Percentiles rank a stretch among this genome's conserved stretches.
These are phyloP conservation scores for Dermatophagoides farinae DNA, from an alignment of 1,140 invertebrate genomes.

Conservation along the genomic window DNA sequence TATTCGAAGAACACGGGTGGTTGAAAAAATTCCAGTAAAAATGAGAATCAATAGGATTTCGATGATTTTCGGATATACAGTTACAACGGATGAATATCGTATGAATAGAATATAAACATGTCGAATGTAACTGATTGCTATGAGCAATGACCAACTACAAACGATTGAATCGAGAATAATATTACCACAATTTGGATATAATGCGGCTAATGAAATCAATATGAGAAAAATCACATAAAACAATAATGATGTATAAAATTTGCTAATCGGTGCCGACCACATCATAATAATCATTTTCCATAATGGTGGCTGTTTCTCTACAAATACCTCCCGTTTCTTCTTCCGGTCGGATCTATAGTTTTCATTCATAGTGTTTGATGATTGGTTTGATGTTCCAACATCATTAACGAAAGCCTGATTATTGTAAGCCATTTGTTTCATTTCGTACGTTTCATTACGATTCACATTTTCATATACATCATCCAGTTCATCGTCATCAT, in stretches of 20 bases:
- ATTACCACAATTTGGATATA: constrained; percentile 29
- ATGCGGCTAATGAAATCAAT: constrained; percentile 25
- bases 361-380: constrained; percentile 11
- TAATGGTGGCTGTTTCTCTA: constrained; percentile 16
- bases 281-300: constrained; percentile 22
- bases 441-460: not conserved
- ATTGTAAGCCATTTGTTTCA: not conserved
- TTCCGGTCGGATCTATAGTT: no score
- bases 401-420: not conserved
- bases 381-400: not conserved
- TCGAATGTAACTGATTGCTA: constrained; percentile 5
- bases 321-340: constrained; percentile 12
- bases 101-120: constrained; percentile 10
- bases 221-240: constrained; percentile 26
- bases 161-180: constrained; percentile 24
- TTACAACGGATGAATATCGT: constrained; percentile 18
- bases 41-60: constrained; percentile 19
- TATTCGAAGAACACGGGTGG: constrained; percentile 17
- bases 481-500: not conserved
- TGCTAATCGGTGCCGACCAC: constrained; percentile 23
- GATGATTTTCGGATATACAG: constrained; percentile 17
- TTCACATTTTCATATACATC: constrained; percentile 1
- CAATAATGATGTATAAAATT: constrained; percentile 24
- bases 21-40: constrained; percentile 16
- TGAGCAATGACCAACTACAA: constrained; percentile 24